Evolutionary conservation across 2,797 vertebrate species (phyloP), one percentile per base, ranked within the genome.

Genomic region (Coreius guichenoti): DNA sequence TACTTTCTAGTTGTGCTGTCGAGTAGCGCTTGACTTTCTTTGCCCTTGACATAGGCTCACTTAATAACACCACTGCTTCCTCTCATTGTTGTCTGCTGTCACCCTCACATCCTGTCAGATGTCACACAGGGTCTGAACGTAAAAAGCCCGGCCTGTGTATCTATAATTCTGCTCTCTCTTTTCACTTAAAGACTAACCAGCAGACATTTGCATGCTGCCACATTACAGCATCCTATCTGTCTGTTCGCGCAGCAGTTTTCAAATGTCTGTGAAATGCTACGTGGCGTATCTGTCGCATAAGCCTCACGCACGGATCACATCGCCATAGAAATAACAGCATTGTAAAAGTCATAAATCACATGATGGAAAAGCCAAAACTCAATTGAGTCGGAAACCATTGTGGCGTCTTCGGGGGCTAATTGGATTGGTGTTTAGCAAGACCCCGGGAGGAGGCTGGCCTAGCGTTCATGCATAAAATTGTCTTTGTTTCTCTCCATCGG

Each of bases 381-480:
- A 91, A 92, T 90, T 93, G 91, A 93, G 92, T 92, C 86, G 90
- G 87, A 92, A 91, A 91, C 92, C 87, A 91, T 88, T 86, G 90
- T 89, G 86, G 90, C 78, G 90, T 93, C 94, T 93, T 93, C 86
- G 73, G 94, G 92, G 94, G 93, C 94, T 96, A 95, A 96, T 95
- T 95, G 95, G 93, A 95, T 94, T 92, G 94, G 92, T 95, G 95
- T 95, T 95, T 95, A 95, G 95, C 93, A 94, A 94, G 94, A 95
- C 94, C 93, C 92, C 89, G 90, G 92, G 92, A 94, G 93, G 92
- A 94, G 90, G 89, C 93, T 92, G 91, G 92, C 92, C 94, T 92
- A 90, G 92, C 93, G 88, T 87, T 91, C 93, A 92, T 94, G 94
- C 92, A 94, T 94, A 92, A 95, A 95, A 94, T 93, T 93, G 89